A percentile compares a stretch with the other conserved stretches of the same genome.
Conservation (phyloP, 2,888 invertebrate species). For the Dasypolia templi region DNA sequence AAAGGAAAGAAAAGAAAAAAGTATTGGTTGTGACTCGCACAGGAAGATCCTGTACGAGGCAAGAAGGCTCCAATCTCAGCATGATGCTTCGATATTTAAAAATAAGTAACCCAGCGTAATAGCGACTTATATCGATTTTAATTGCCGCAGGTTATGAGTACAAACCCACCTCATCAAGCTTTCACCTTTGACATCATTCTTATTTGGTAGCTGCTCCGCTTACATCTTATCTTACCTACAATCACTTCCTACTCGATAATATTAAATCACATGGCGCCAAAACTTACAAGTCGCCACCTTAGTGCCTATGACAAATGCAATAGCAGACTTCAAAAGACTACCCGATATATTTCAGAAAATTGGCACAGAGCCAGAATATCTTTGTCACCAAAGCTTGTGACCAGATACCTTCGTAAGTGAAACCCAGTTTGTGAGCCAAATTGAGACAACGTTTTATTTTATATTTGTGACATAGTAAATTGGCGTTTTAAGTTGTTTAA, state of each 20-base stretch:
- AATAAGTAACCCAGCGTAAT: neutral
- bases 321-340: slow-evolving; percentile 41
- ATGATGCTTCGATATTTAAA: neutral
- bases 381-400: slow-evolving; percentile 55
- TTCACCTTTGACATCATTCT: neutral
- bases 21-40: too few relatives aligned
- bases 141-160: neutral
- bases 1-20: neutral
- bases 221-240: neutral
- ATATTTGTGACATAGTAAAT: neutral
- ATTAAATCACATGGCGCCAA: slow-evolving; percentile 33
- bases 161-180: neutral
- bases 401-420: slow-evolving; percentile 55
- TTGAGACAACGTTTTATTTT: slow-evolving; percentile 36
- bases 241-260: neutral
- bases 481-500: neutral
- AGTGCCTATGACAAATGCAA: slow-evolving; percentile 37
- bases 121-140: neutral
- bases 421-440: slow-evolving; percentile 57
- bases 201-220: neutral
- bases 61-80: neutral
- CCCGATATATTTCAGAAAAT: slow-evolving; percentile 45
- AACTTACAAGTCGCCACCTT: slow-evolving; percentile 48
- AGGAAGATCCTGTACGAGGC: neutral
- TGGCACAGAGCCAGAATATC: slow-evolving; percentile 54